Evolutionary conservation across 2,113 vertebrate species (phyloP).

Genomic region (Pangasianodon gigas): DNA sequence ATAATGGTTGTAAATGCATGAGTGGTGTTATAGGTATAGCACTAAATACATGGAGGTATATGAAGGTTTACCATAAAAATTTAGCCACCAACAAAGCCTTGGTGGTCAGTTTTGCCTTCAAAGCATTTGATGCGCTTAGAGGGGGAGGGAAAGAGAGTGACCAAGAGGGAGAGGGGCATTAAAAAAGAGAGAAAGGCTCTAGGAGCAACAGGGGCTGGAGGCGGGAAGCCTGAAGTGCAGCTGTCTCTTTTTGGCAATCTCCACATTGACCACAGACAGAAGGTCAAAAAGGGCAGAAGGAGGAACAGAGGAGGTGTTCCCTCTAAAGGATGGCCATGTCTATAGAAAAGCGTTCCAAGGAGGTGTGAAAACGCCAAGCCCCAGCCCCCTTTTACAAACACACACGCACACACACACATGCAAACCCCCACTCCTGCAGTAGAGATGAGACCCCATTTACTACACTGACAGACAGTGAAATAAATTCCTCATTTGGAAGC

Average conservation of each 20-base stretch:
- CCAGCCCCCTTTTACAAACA: slow-evolving; percentile 34
- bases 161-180: slow-evolving; percentile 28
- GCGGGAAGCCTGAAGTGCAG: slow-evolving; percentile 56
- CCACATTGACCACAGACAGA: slow-evolving; percentile 58
- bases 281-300: slow-evolving; percentile 60
- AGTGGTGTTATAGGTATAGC: background rate
- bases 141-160: slow-evolving; percentile 36
- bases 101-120: slow-evolving; percentile 21
- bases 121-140: slow-evolving; percentile 38
- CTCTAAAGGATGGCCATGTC: slow-evolving; percentile 52
- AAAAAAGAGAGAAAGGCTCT: slow-evolving; percentile 36
- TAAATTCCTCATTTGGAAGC: slow-evolving; percentile 49
- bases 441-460: slow-evolving; percentile 49
- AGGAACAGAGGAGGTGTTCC: slow-evolving; percentile 61
- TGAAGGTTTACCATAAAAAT: background rate
- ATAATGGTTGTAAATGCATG: background rate
- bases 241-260: slow-evolving; percentile 61
- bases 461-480: slow-evolving; percentile 34
- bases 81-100: slow-evolving; percentile 18
- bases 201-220: slow-evolving; percentile 51
- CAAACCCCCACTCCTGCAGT: slow-evolving; percentile 11
- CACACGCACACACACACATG: slow-evolving; percentile 13
- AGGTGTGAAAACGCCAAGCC: slow-evolving; percentile 49
- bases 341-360: slow-evolving; percentile 50
- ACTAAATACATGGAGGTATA: background rate